Percentiles rank a stretch among this genome's conserved stretches.
These are phyloP conservation scores for Capreolus pygargus DNA, from an alignment of 2,113 vertebrate species.

Conservation along the genomic window DNA sequence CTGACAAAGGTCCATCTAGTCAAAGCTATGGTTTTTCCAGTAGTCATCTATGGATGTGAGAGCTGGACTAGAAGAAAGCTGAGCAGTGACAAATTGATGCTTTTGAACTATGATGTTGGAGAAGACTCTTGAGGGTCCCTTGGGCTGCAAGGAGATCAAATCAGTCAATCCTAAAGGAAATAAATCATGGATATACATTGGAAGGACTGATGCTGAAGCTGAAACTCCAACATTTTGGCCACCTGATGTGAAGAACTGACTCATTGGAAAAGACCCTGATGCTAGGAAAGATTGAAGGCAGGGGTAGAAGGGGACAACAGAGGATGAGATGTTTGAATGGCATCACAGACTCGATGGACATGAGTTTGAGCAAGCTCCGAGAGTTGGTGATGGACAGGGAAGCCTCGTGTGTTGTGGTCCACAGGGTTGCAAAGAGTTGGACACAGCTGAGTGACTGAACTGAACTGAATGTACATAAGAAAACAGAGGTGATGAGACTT, in stretches of 20 bases:
- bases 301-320: not conserved
- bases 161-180: not conserved
- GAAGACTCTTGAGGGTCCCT: not conserved
- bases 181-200: not conserved
- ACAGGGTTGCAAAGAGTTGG: not conserved
- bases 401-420: not conserved
- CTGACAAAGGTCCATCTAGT: not conserved
- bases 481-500: not conserved
- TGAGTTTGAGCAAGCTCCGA: not conserved
- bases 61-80: not conserved
- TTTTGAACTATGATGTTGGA: not conserved
- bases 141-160: not conserved
- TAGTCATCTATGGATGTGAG: not conserved
- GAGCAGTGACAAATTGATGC: fast-evolving
- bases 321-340: not conserved
- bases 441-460: not conserved
- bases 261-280: not conserved
- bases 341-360: not conserved
- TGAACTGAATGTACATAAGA: not conserved
- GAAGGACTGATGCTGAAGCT: not conserved
- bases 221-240: not conserved
- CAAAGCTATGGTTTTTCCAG: not conserved
- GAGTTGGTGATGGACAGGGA: not conserved
- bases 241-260: not conserved
- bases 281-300: not conserved